Conservation (phyloP, 2,888 invertebrate genomes). For the Xestobium rufovillosum region DNA sequence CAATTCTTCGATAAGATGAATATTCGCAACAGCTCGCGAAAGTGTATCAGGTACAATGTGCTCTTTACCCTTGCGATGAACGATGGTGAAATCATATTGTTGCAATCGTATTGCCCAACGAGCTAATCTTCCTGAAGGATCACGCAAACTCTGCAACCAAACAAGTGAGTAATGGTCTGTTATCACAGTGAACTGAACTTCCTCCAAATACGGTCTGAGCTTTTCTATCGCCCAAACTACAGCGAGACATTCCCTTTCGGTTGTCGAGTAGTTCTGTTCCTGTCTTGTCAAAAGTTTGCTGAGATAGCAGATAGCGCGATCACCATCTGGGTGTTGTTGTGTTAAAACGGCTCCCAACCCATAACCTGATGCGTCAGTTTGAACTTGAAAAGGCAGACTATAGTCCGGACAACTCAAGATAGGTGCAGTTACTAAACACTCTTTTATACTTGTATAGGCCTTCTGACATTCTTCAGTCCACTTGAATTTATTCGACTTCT, state of each 20-base stretch:
- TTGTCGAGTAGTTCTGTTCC: too few species aligned
- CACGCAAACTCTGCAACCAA: constrained; percentile 16
- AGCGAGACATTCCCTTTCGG: too few species aligned
- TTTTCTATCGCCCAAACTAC: constrained; percentile 14
- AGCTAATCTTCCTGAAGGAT: constrained; percentile 15
- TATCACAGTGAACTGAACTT: too few species aligned
- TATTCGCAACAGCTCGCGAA: constrained; percentile 13
- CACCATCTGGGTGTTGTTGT: constrained; percentile 6
- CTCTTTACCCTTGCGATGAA: constrained; percentile 19
- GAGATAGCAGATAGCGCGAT: constrained; percentile 12
- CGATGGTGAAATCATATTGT: too few species aligned
- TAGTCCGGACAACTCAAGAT: constrained; percentile 18
- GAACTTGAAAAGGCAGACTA: constrained; percentile 13
- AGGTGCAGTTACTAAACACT: constrained; percentile 14
- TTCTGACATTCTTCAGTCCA: constrained; percentile 12
- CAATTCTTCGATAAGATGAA: too few species aligned
- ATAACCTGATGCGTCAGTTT: constrained; percentile 15
- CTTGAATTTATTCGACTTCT: constrained; percentile 4
- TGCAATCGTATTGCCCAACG: constrained; percentile 14
- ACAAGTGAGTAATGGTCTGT: too few species aligned
- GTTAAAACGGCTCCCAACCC: too few species aligned
- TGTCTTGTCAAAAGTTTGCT: constrained; percentile 11
- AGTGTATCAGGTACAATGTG: constrained; percentile 18
- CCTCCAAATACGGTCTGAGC: constrained; percentile 16
- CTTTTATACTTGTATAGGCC: constrained; percentile 12